Evolutionary conservation across 53 echinoderm and acorn worm genomes (phyloP), one percentile per base, ranked within the genome.

Genomic region (Paelopatides confundens): DNA sequence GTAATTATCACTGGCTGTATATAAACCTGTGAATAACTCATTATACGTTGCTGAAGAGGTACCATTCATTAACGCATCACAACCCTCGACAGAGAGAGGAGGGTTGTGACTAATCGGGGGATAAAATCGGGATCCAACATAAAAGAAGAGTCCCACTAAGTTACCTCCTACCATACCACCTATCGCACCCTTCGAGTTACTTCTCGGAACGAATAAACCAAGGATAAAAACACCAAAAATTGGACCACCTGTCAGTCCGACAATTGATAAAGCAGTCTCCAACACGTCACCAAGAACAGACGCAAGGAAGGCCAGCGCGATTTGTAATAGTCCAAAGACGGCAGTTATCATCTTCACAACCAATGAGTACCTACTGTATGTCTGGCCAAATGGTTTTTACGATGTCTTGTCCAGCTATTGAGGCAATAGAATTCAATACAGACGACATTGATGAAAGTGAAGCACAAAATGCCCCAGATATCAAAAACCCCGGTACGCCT

Each of bases 401-500:
- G 11, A 65, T 83, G 27, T 83, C 84, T n/a, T 83, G 84, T 54
- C 84, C 84, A 32, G 84, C 29, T 32, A 83, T 83, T 23, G 84
- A 38, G 13, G 84, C 84, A 2, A 65, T 33, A 3, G 63, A 17
- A 30, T 83, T 83, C 65, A 83, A 35, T 0, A 35, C 40, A 31
- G 84, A 83, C 36, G 84, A 83, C 63, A 83, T 65, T 27, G 84
- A 90, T 43, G 85, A 85, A 17, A 90, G 86, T 23, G 90, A 85
- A 14, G 85, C 90, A 77, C 90, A 85, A 50, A 90, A 90, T 8
- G 85, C 76, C 43, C 90, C 85, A 10, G 85, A 66, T 54, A 85
- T 85, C 62, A 90, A 86, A 32, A 90, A 32, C n/a, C 90, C 90
- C 27, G 90, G 64, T 47, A 90, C 36, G 10, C 90, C 90, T 21